phyloP scores from a whole-genome alignment of 2,113 vertebrate genomes.

The Epinephelus fuscoguttatus region DNA sequence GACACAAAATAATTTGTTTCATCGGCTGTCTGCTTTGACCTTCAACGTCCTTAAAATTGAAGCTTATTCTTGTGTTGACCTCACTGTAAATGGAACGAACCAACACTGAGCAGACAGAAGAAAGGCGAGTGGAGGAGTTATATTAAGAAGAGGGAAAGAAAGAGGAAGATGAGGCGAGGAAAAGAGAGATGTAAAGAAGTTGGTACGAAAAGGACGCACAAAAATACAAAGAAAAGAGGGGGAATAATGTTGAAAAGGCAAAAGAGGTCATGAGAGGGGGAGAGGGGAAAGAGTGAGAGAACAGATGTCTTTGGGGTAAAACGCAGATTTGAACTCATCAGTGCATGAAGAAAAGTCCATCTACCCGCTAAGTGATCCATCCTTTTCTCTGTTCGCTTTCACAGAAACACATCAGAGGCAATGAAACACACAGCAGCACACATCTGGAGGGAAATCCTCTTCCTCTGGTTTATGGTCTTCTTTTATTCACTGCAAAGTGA shows the following conservation, averaged over 20 bases:
- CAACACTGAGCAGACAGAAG: background rate
- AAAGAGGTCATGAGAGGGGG: conserved; percentile 2
- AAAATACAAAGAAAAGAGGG: background rate
- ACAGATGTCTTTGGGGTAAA: conserved; percentile 34
- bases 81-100: background rate
- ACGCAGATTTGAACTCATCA: conserved; percentile 37
- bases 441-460: conserved; percentile 21
- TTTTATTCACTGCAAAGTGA: background rate
- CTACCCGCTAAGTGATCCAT: conserved; percentile 45
- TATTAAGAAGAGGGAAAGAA: no score
- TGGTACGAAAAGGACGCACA: background rate
- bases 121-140: background rate
- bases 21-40: background rate
- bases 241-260: background rate
- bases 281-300: background rate
- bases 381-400: conserved; percentile 20
- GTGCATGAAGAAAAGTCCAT: conserved; percentile 50
- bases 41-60: background rate
- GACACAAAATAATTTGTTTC: background rate
- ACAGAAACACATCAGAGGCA: conserved; percentile 26
- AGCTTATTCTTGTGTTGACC: background rate
- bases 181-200: background rate
- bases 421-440: conserved; percentile 11
- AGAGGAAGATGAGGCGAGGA: no score
- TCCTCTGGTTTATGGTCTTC: background rate